Conservation (phyloP, 2,113 vertebrate species). For the Sebastes fasciatus region DNA sequence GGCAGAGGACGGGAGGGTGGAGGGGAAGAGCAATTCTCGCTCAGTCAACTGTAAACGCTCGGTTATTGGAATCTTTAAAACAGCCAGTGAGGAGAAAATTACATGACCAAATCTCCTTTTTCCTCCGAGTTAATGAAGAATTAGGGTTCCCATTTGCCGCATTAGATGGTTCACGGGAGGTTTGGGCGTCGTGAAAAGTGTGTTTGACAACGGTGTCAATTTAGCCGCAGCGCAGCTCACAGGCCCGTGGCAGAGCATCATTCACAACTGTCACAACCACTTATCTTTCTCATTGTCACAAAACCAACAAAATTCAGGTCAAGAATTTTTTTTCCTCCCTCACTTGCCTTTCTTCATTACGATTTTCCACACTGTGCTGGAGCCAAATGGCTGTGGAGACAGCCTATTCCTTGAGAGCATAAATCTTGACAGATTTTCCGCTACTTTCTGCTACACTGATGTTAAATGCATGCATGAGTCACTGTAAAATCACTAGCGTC, state of each 20-base stretch:
- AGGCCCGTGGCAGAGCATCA: conserved; percentile 90
- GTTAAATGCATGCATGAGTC: conserved; percentile 54
- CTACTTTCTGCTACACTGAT: conserved; percentile 45
- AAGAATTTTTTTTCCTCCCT: conserved; percentile 57
- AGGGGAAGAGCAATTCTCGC: conserved; percentile 89
- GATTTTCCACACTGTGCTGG: conserved; percentile 74
- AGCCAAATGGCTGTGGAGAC: conserved; percentile 76
- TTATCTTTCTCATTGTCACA: conserved; percentile 93
- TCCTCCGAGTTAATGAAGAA: conserved; percentile 94
- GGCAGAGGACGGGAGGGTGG: conserved; percentile 14
- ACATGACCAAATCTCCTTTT: conserved; percentile 93
- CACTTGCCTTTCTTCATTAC: conserved; percentile 72
- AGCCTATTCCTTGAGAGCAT: conserved; percentile 43
- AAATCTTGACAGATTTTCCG: conserved; percentile 61
- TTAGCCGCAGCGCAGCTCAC: conserved; percentile 86
- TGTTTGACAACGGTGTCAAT: conserved; percentile 93
- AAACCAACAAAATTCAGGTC: conserved; percentile 88
- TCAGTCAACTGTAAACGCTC: conserved; percentile 95
- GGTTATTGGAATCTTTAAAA: conserved; percentile 97
- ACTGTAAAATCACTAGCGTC: conserved; percentile 14
- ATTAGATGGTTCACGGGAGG: conserved; percentile 94
- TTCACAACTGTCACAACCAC: conserved; percentile 95
- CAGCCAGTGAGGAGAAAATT: conserved; percentile 94
- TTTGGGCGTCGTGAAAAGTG: conserved; percentile 85
- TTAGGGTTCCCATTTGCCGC: conserved; percentile 95